Evolutionary conservation across 2,888 invertebrate species (phyloP).

Genomic region (Perizoma affinitatum): DNA sequence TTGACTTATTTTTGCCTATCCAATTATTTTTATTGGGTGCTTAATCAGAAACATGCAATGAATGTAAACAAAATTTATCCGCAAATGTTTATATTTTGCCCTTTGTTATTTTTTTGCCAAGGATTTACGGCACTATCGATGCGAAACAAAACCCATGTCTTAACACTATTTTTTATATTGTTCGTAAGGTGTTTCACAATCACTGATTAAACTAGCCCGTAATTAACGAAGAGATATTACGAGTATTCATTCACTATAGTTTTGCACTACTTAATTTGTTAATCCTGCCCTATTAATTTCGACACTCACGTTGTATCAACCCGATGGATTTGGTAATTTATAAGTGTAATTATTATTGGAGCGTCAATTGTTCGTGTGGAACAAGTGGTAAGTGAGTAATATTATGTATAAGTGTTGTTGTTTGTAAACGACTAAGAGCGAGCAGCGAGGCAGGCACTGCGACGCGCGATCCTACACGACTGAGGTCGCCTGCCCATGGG

Average conservation of each 20-base stretch:
- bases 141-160: conserved; percentile 1
- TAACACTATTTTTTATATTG: no score
- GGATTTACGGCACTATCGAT: neutral
- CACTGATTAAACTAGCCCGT: conserved; percentile 12
- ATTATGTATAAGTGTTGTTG: conserved; percentile 15
- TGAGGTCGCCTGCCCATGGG: conserved; percentile 23
- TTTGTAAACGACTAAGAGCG: conserved; percentile 13
- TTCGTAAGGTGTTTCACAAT: neutral
- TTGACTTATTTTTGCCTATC: no score
- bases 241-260: neutral
- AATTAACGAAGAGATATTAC: neutral
- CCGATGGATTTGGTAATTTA: no score
- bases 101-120: no score
- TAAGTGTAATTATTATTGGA: neutral
- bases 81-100: no score
- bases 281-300: neutral
- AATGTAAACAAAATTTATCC: no score
- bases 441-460: conserved; percentile 34
- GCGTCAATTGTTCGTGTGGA: conserved; percentile 2
- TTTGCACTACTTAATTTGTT: conserved; percentile 15
- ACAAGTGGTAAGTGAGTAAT: conserved; percentile 2
- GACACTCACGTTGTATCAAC: neutral
- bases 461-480: conserved; percentile 41
- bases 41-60: no score
- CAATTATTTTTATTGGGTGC: no score